These are phyloP conservation scores for Cynopterus sphinx DNA, from an alignment of 2,797 vertebrate genomes.

Conservation along the genomic window DNA sequence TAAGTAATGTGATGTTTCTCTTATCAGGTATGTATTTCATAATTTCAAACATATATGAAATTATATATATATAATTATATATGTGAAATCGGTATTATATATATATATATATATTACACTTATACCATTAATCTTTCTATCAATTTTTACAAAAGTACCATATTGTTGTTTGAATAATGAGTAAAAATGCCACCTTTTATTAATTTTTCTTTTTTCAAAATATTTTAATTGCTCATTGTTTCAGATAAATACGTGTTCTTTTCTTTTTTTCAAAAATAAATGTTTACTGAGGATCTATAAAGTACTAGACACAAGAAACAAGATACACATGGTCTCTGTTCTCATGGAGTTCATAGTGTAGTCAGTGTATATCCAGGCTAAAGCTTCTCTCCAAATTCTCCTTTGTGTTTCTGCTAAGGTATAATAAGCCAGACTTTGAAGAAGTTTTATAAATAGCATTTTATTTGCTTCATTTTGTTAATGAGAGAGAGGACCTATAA, in stretches of 20 bases:
- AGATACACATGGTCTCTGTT: not conserved
- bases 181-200: not conserved
- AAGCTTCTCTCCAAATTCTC: not conserved
- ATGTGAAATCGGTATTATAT: not conserved
- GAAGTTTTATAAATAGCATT: not conserved
- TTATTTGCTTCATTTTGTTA: not conserved
- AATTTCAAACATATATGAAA: not conserved
- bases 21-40: not conserved
- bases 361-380: not conserved
- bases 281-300: not conserved
- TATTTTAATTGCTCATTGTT: not conserved
- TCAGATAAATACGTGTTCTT: not conserved
- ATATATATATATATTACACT: not conserved
- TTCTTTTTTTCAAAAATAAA: conserved; percentile 1
- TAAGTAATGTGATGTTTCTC: not conserved
- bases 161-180: not conserved
- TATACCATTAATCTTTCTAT: not conserved
- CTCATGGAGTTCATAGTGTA: not conserved
- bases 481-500: not conserved
- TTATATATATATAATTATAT: not conserved
- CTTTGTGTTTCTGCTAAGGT: not conserved
- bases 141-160: not conserved
- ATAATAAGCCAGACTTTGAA: not conserved
- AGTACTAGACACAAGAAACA: not conserved
- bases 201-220: not conserved